Evolutionary conservation across 1,140 invertebrate genomes (phyloP).

Genomic region (Theocolax elegans): DNA sequence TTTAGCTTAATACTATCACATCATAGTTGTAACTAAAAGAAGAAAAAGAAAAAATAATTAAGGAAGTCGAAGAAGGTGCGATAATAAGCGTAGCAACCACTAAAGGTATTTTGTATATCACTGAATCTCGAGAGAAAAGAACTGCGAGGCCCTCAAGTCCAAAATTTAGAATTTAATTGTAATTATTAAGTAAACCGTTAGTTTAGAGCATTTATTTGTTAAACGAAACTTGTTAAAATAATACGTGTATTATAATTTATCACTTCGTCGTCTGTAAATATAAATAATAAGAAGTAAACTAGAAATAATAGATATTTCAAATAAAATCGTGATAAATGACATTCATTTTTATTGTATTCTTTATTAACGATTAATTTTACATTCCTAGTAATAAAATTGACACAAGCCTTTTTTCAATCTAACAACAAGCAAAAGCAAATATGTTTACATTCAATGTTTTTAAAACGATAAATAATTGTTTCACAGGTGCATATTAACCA

Average conservation of each 20-base stretch:
- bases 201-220: conserved; percentile 63
- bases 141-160: conserved; percentile 54
- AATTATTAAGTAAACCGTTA: conserved; percentile 48
- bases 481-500: too few relatives aligned
- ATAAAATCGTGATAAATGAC: conserved; percentile 59
- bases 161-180: conserved; percentile 58
- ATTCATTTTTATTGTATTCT: conserved; percentile 21
- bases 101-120: conserved; percentile 48
- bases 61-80: conserved; percentile 38
- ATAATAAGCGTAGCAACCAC: conserved; percentile 38
- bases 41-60: conserved; percentile 31
- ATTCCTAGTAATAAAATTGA: neutral
- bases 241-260: conserved; percentile 64
- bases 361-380: neutral
- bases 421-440: too few relatives aligned
- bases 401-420: too few relatives aligned
- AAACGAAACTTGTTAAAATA: conserved; percentile 59
- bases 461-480: too few relatives aligned
- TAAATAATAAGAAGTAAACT: conserved; percentile 57
- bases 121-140: conserved; percentile 50
- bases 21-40: conserved; percentile 34
- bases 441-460: too few relatives aligned
- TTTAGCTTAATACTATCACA: conserved; percentile 39
- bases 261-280: conserved; percentile 63
- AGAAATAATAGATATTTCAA: conserved; percentile 63